phyloP scores from a whole-genome alignment of 2,888 invertebrate species.

The Coelogynopora nodosa region DNA sequence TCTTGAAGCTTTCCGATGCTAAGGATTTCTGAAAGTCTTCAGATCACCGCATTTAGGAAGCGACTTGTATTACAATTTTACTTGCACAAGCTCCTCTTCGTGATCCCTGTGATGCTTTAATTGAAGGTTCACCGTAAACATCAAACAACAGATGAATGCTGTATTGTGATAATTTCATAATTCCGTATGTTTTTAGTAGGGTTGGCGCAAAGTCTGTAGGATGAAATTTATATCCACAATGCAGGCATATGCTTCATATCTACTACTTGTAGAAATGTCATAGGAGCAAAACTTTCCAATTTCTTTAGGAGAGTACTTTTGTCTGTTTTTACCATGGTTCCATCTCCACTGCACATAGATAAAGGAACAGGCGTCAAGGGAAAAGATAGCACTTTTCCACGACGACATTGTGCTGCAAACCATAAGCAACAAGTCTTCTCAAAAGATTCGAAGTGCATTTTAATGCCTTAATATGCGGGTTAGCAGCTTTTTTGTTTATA shows the following conservation, averaged over 20 bases:
- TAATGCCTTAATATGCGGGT: not conserved
- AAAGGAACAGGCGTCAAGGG: not conserved
- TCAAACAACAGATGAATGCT: conserved; percentile 28
- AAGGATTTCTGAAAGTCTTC: not conserved
- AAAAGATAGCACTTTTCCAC: not conserved
- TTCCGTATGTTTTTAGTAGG: not conserved
- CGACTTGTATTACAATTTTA: conserved; percentile 16
- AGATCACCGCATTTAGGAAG: not conserved
- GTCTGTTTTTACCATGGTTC: not conserved
- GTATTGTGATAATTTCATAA: conserved; percentile 3
- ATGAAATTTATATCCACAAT: not conserved
- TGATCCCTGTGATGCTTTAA: not conserved
- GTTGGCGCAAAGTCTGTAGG: not conserved
- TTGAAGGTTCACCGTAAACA: conserved; percentile 15
- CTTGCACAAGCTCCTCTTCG: conserved; percentile 21
- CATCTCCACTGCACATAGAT: not conserved
- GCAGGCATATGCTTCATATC: no score
- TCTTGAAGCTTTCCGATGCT: not conserved
- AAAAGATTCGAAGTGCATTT: not conserved
- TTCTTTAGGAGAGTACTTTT: not conserved
- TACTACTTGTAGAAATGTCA: not conserved
- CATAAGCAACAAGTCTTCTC: not conserved
- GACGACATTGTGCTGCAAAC: not conserved
- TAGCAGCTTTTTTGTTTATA: not conserved
- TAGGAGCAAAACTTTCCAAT: not conserved